Evolutionary conservation across 2,113 vertebrate species (phyloP).

Genomic region (Trachemys scripta): DNA sequence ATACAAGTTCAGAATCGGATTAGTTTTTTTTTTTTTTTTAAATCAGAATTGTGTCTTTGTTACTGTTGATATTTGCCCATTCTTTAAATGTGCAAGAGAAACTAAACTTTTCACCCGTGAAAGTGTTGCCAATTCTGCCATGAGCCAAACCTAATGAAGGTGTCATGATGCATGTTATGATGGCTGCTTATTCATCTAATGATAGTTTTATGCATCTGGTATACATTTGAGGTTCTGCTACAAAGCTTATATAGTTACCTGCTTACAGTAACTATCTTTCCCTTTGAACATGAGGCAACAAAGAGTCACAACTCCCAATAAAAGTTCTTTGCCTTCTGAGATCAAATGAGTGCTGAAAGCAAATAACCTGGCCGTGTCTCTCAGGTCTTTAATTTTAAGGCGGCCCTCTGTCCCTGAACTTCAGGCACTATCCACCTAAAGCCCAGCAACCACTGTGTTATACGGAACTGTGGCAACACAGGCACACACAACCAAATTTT

Average conservation of each 20-base stretch:
- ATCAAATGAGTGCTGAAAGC: not conserved
- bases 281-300: not conserved
- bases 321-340: too few species aligned
- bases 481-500: not conserved
- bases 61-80: not conserved
- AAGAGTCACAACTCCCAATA: not conserved
- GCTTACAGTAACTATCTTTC: not conserved
- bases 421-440: not conserved
- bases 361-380: not conserved
- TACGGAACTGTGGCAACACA: not conserved
- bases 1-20: not conserved
- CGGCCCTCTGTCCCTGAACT: not conserved
- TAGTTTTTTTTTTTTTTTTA: not conserved
- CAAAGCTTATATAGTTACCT: not conserved
- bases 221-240: not conserved
- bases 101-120: not conserved
- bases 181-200: not conserved
- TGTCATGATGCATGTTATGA: not conserved
- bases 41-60: not conserved
- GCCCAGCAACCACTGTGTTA: rapidly evolving
- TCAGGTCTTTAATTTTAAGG: not conserved
- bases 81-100: not conserved
- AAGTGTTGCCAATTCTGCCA: not conserved
- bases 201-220: not conserved
- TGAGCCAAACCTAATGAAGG: not conserved